A percentile compares a stretch with the other conserved stretches of the same genome.
These are phyloP conservation scores for Oceanodroma leucorhoa DNA, from an alignment of 2,797 vertebrate species.

Conservation along the genomic window DNA sequence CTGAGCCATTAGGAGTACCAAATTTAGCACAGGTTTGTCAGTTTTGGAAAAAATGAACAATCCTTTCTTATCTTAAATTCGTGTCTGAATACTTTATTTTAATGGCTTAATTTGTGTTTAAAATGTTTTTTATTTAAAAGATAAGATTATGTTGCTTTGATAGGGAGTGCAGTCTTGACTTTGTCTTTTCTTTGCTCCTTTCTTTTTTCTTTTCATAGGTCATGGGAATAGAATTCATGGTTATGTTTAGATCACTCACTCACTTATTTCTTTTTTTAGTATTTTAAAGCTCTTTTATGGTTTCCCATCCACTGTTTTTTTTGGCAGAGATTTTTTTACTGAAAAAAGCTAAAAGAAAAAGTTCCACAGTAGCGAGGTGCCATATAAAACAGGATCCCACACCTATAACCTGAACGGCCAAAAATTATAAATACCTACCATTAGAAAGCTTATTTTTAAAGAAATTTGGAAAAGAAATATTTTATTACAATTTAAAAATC, in stretches of 20 bases:
- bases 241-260: conserved; percentile 70
- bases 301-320: conserved; percentile 70
- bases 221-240: conserved; percentile 67
- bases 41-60: not conserved
- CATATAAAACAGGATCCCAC: conserved; percentile 78
- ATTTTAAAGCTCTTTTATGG: conserved; percentile 69
- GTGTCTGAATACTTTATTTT: conserved; percentile 1
- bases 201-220: conserved; percentile 34
- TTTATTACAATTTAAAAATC: conserved; percentile 61
- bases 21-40: not conserved
- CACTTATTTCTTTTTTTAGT: conserved; percentile 68
- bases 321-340: conserved; percentile 64
- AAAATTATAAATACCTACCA: conserved; percentile 69
- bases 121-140: conserved; percentile 16
- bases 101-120: not conserved
- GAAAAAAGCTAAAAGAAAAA: conserved; percentile 62
- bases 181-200: not conserved
- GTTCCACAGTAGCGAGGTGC: conserved; percentile 69
- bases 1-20: not conserved
- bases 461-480: conserved; percentile 52
- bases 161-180: not conserved
- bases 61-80: conserved; percentile 5
- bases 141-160: not conserved
- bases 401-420: conserved; percentile 65
- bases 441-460: conserved; percentile 66